Conservation (phyloP, 2,113 vertebrate species). For the Serinus canaria region DNA sequence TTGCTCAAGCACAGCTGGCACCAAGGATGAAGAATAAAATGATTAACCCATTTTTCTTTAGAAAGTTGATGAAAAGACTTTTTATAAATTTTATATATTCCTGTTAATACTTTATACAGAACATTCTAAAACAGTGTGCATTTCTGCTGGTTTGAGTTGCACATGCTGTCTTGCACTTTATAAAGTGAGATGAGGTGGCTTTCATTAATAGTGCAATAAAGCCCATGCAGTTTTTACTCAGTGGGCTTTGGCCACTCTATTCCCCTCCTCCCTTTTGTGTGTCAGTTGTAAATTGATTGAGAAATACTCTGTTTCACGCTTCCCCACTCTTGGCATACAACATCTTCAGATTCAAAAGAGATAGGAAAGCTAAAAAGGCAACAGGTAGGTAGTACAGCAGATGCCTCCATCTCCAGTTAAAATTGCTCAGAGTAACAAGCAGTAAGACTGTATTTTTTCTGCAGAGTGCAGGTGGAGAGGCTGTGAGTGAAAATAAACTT, state of each 20-base stretch:
- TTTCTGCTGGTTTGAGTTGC: background rate
- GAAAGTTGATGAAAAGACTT: background rate
- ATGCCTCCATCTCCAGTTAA: background rate
- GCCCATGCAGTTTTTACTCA: background rate
- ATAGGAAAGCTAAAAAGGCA: background rate
- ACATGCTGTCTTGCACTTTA: background rate
- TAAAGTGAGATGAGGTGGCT: background rate
- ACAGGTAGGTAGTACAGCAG: background rate
- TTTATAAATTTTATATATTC: background rate
- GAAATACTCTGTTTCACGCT: background rate
- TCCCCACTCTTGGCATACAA: background rate
- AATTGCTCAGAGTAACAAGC: background rate
- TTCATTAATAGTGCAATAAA: background rate
- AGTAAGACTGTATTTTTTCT: background rate
- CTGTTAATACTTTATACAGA: background rate
- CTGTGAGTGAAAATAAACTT: constrained; percentile 78
- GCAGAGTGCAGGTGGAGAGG: constrained; percentile 73
- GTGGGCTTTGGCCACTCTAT: background rate
- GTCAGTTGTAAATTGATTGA: background rate
- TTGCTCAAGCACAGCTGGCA: background rate
- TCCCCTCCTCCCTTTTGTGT: background rate
- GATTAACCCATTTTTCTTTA: background rate
- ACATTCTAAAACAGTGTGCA: background rate
- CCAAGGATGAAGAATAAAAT: background rate
- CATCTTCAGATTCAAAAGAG: background rate